Evolutionary conservation across 2,888 invertebrate species (phyloP).

Genomic region (Eristalis arbustorum): DNA sequence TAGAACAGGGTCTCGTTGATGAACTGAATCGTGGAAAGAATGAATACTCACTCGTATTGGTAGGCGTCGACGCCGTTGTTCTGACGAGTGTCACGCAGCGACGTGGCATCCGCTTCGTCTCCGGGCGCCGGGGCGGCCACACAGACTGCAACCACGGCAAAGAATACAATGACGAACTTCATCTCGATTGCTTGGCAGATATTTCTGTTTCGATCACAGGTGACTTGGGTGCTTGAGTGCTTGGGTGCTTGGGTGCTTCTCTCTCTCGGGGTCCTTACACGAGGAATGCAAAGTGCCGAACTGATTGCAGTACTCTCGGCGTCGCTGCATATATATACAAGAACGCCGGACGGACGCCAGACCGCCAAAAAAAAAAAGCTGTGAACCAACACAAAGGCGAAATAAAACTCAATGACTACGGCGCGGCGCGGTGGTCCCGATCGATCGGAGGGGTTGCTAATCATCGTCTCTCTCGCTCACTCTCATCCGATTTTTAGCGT

Average conservation of each 20-base stretch:
- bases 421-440: not conserved
- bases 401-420: conserved; percentile 27
- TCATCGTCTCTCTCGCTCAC: not conserved
- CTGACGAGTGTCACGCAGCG: conserved; percentile 78
- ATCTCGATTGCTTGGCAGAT: conserved; percentile 59
- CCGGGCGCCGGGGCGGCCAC: conserved; percentile 70
- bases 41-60: conserved; percentile 81
- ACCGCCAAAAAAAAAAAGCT: conserved; percentile 12
- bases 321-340: conserved; percentile 52
- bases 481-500: not conserved
- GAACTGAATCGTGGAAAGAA: not conserved
- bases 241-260: not conserved
- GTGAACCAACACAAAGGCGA: conserved; percentile 12
- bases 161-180: conserved; percentile 77
- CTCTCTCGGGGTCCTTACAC: conserved; percentile 37
- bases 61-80: conserved; percentile 83
- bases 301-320: conserved; percentile 35
- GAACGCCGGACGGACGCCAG: conserved; percentile 13
- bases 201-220: not conserved
- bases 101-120: conserved; percentile 74
- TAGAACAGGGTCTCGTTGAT: conserved; percentile 63
- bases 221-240: not conserved
- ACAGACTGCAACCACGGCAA: conserved; percentile 78
- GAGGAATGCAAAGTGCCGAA: conserved; percentile 37
- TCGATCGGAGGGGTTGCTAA: conserved; percentile 26